A percentile compares a stretch with the other conserved stretches of the same genome.
These are phyloP conservation scores for Echiichthys vipera DNA, from an alignment of 2,797 vertebrate genomes.

Conservation along the genomic window DNA sequence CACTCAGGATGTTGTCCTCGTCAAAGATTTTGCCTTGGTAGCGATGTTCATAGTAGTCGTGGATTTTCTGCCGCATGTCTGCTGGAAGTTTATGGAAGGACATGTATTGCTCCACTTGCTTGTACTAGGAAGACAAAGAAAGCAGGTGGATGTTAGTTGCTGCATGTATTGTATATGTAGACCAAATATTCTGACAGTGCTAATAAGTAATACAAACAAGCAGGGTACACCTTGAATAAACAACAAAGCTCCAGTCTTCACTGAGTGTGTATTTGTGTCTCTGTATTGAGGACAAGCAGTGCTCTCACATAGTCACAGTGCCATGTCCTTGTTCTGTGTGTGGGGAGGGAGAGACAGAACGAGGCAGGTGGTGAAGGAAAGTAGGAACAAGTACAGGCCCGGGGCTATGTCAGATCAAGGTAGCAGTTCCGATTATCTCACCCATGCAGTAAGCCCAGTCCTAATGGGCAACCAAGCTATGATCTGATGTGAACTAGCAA, in stretches of 20 bases:
- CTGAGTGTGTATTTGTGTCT: constrained; percentile 48
- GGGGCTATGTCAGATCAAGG: constrained; percentile 77
- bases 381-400: constrained; percentile 69
- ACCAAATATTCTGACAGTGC: background rate
- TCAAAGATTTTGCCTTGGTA: constrained; percentile 99
- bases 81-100: constrained; percentile 99
- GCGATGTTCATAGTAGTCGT: constrained; percentile 98
- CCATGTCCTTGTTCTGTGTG: constrained; percentile 60
- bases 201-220: constrained; percentile 1
- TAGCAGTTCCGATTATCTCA: constrained; percentile 73
- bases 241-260: constrained; percentile 18
- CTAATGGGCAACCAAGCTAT: constrained; percentile 43
- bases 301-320: constrained; percentile 55
- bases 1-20: constrained; percentile 97
- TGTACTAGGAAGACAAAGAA: constrained; percentile 87
- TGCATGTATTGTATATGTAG: background rate
- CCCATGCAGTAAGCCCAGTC: constrained; percentile 47
- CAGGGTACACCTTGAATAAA: constrained; percentile 16
- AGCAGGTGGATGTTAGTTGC: constrained; percentile 18
- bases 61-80: constrained; percentile 99
- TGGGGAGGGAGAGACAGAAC: constrained; percentile 43
- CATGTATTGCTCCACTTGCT: constrained; percentile 99
- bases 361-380: constrained; percentile 72
- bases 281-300: constrained; percentile 64
- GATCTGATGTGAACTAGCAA: constrained; percentile 61